Base-by-base conservation (phyloP, 2,888 invertebrate species). In the Rhorus exstirpatorius region DNA sequence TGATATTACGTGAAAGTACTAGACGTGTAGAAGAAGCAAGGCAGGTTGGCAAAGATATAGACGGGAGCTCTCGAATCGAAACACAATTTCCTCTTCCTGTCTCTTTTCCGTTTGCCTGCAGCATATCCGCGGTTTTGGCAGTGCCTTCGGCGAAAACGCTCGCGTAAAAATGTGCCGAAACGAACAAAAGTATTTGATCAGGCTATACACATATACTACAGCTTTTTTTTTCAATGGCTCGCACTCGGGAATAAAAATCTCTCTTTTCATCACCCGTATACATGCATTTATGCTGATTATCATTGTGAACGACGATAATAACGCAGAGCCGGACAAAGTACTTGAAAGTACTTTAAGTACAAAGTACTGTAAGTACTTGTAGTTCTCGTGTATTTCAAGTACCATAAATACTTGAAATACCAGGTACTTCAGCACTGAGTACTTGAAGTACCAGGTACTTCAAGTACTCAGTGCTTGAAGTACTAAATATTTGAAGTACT, bases 1-100 rank as follows among this genome's bases (percentile, higher is more conserved):
- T 41, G 10, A 10, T 41, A 41, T 41, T 41, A 41, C 41, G 10
- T 10, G 41, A 41, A 41, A 41, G 10, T 41, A 41, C 41, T 41
- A n/a, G n/a, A n/a, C n/a, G 26, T 26, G 31, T 12, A 55, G 26
- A 3, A 55, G 31, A 21, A 55, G 12, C 24, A 26, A 12, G 55
- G 55, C 26, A 26, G 12, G 24, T 21, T 2, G 19, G 3, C n/a
- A 26, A 26, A 67, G 24, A 14, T 10, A 31, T 17, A 67, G 65
- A 49, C 21, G 26, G 31, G 24, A 53, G 14, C 31, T 4, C 49
- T 71, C 26, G 41, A 71, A 58, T 71, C 17, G 44, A 58, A 71
- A 71, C 44, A 44, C 70, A 46, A 71, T 71, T 71, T 71, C 55
- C 70, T 71, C 19, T 58, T 31, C 12, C 26, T 26, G 55, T 41